phyloP scores from a whole-genome alignment of 2,113 vertebrate genomes.

The Cinclus mexicanus region DNA sequence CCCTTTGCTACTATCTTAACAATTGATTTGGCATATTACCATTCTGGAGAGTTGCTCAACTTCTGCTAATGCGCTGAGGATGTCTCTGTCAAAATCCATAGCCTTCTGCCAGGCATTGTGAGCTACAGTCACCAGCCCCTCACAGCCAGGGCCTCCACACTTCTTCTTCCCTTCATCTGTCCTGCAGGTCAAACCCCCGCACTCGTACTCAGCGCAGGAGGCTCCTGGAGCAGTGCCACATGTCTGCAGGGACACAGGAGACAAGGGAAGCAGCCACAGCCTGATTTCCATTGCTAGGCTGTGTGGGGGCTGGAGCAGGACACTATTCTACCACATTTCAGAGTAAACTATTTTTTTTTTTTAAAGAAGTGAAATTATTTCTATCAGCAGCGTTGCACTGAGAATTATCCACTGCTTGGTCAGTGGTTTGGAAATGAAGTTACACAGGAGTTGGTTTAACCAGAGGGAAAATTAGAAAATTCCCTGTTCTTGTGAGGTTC shows the following conservation, averaged over 20 bases:
- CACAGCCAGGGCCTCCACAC: constrained; percentile 88
- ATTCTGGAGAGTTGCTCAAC: constrained; percentile 93
- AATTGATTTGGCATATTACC: constrained; percentile 73
- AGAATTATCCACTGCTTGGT: neutral
- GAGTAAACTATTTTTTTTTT: neutral
- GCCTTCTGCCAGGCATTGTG: constrained; percentile 83
- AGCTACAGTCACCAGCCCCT: constrained; percentile 80
- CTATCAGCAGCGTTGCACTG: neutral
- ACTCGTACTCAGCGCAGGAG: constrained; percentile 78
- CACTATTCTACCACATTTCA: neutral
- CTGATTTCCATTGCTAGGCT: neutral
- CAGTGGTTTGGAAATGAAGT: neutral
- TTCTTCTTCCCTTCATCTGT: constrained; percentile 77
- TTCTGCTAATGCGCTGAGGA: constrained; percentile 87
- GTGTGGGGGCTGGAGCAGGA: fast-evolving
- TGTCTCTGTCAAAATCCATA: constrained; percentile 87
- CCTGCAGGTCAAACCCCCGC: constrained; percentile 85
- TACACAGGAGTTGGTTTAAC: neutral
- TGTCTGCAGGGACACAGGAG: constrained; percentile 71
- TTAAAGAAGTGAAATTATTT: neutral
- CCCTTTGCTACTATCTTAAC: neutral
- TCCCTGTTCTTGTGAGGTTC: neutral
- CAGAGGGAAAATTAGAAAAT: neutral
- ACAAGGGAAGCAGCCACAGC: neutral
- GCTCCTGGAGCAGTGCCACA: constrained; percentile 83